Base-by-base conservation (phyloP, 2,797 vertebrate genomes). In the Cossypha caffra region DNA sequence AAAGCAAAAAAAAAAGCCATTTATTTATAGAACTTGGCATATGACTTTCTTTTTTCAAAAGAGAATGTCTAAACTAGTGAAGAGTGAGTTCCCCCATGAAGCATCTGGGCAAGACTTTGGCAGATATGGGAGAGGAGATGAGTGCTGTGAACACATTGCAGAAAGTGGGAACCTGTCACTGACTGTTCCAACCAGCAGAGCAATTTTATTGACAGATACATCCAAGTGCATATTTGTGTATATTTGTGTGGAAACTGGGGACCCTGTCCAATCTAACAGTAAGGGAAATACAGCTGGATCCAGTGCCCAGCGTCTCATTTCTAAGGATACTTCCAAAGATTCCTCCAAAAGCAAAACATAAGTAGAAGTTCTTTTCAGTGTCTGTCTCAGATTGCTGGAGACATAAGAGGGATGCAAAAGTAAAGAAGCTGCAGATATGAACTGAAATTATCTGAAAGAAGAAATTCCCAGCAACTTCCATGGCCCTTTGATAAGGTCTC, bases 301-400 rank as follows among this genome's bases (percentile, higher is more conserved):
- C 51, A 88, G 25, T 16, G 43, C 35, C 55, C 26, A 31, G 23
- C 21, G 33, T 68, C 62, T 84, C 13, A 31, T 88, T 96, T 47
- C 85, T 48, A 55, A 58, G 13, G 71, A 37, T 69, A 45, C 45
- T 76, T 79, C n/a, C 23, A 20, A 15, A n/a, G n/a, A 50, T 19
- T 75, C 83, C 83, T 88, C 93, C 78, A 88, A 88, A 96, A 93
- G 47, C 66, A 95, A 84, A 77, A 38, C 11, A 1, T 20, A 68
- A 58, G 55, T 8, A 69, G 48, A 43, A 54, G 21, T 18, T 61
- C 69, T 94, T 92, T 50, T 15, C 52, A 73, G 35, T 38, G 55
- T 24, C 63, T 28, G 48, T 80, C 38, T 94, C 67, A 40, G 33
- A 45, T 57, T 71, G 7, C 42, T 88, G 79, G 43, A 24, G 23